These are phyloP conservation scores for Drosophila neonasuta DNA, from an alignment of 2,888 invertebrate species.

Conservation along the genomic window DNA sequence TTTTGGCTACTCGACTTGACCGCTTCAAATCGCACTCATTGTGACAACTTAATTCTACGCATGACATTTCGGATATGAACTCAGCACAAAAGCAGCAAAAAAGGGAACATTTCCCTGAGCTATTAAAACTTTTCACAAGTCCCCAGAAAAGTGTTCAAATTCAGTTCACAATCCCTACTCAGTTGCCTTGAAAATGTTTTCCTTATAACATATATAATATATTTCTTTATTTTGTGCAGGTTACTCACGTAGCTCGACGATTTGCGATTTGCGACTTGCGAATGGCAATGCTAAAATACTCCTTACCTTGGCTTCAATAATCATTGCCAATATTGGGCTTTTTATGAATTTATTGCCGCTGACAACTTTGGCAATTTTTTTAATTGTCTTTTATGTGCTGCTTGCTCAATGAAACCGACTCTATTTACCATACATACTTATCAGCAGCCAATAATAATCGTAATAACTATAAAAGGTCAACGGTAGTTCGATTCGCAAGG, in stretches of 20 bases:
- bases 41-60: slow-evolving; percentile 43
- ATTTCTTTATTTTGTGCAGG: slow-evolving; percentile 24
- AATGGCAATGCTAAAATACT: slow-evolving; percentile 20
- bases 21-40: slow-evolving; percentile 35
- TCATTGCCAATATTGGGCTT: slow-evolving; percentile 72
- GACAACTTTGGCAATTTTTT: slow-evolving; percentile 50
- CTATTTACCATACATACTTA: slow-evolving; percentile 39
- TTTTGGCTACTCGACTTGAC: slow-evolving; percentile 6
- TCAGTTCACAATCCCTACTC: too few species aligned
- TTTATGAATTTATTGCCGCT: slow-evolving; percentile 66
- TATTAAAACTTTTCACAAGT: slow-evolving; percentile 41
- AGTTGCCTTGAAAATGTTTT: slow-evolving; percentile 19
- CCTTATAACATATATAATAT: neutral
- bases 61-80: slow-evolving; percentile 18
- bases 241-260: slow-evolving; percentile 43
- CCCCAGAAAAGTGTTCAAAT: neutral
- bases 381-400: slow-evolving; percentile 46
- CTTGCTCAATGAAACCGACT: slow-evolving; percentile 43
- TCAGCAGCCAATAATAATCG: slow-evolving; percentile 28
- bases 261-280: slow-evolving; percentile 18
- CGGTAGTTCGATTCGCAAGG: slow-evolving; percentile 7
- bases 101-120: slow-evolving; percentile 21
- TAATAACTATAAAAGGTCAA: slow-evolving; percentile 14
- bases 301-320: slow-evolving; percentile 65
- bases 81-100: slow-evolving; percentile 25